Evolutionary conservation across 2,888 invertebrate species (phyloP), one percentile per base, ranked within the genome.

Genomic region (Drosophila villosipedis): DNA sequence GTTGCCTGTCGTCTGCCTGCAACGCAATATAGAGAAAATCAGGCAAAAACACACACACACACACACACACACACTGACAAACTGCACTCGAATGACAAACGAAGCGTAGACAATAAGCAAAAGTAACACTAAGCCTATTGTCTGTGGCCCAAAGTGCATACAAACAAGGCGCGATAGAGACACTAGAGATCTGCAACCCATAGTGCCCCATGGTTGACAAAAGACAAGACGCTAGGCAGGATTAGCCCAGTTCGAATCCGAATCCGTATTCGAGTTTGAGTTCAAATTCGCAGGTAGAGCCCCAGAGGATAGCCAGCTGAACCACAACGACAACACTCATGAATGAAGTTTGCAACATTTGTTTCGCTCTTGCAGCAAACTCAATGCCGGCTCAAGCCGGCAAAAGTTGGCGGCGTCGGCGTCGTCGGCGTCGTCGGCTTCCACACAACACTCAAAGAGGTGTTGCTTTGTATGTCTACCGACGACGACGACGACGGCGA

Each of bases 41-140:
- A 54, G 22, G 22, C n/a, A 41, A 43, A 25, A 25, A 1, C 28
- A 28, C 35, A 49, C 30, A 58, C 31, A 41, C 47, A 61, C 33
- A 33, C 10, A 10, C 41, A 47, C 28, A 22, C 31, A 37, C 39
- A 28, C 22, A 41, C 41, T 41, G n/a, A 35, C n/a, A 53, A 65
- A 78, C 33, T 79, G 76, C 82, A 80, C 89, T 86, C 86, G 75
- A 85, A 86, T 82, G 77, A 75, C 83, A 83, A 85, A 83, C 89
- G 89, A 78, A 90, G 80, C 86, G 74, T 69, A 86, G 89, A 91
- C 88, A 89, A 91, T 91, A 88, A 83, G 91, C 78, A 84, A 88
- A 89, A 90, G 91, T 87, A 88, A 82, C 84, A 89, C 84, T 91
- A 90, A 91, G 89, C 90, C 91, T 82, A 85, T 91, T 91, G 92